Base-by-base conservation (phyloP, 2,888 invertebrate genomes). In the Graphium colonna region DNA sequence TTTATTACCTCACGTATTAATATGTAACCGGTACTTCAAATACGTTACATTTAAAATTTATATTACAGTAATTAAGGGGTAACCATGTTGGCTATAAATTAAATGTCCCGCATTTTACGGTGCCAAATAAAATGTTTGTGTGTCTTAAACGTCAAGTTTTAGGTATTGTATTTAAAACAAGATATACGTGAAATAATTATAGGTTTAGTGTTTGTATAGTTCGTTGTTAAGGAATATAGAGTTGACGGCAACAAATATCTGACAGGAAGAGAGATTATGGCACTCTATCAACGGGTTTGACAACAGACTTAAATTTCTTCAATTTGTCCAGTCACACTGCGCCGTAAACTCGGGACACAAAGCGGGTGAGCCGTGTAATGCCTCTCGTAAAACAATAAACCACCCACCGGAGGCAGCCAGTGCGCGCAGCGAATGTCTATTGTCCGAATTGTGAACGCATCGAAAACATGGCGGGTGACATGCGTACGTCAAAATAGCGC, bases 301-400 rank as follows among this genome's bases (percentile, higher is more conserved):
- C 80, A 74, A 74, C 73, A 68, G 74, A 66, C 63, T 67, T 65
- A 71, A 70, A 80, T 82, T 79, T 77, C 72, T 74, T 63, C 72
- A 68, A 74, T 75, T 73, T 77, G 79, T 78, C 72, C 63, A 68
- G 76, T 75, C 79, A 78, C 77, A 80, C 79, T 79, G 62, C 62
- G 31, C 48, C 60, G 69, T 73, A 70, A 71, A 73, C 65, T 63
- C 65, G 43, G 60, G 61, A 60, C 68, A 74, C 74, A 74, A 71
- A 68, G 65, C 66, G 64, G 63, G 71, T 68, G 69, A 63, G 69
- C 68, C 79, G 75, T 77, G 77, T 21, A 79, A 80, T 78, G 69
- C 63, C 61, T 62, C 64, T 69, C 67, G 68, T 83, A 84, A 84
- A 83, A 85, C 84, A 81, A 85, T 84, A 83, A 85, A 86, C 83